phyloP scores from a whole-genome alignment of 2,797 vertebrate species.

The Choloepus didactylus region DNA sequence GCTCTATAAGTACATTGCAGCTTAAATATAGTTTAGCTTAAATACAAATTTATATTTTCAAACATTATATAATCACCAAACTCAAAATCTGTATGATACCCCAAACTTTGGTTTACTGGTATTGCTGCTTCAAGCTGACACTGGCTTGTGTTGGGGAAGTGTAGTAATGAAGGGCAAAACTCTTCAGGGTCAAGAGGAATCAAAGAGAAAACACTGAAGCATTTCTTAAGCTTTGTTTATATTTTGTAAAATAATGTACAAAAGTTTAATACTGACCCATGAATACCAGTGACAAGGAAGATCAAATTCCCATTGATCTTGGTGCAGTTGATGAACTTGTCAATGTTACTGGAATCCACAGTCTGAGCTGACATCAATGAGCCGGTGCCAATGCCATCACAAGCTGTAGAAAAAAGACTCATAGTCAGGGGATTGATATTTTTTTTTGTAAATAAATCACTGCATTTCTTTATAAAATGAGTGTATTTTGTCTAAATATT shows the following conservation, averaged over 20 bases:
- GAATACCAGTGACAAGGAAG: slow-evolving; percentile 98
- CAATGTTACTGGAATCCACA: slow-evolving; percentile 98
- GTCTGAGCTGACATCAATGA: slow-evolving; percentile 95
- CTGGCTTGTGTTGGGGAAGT: not conserved
- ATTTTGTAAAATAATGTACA: not conserved
- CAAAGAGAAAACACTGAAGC: not conserved
- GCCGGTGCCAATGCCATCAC: slow-evolving; percentile 97
- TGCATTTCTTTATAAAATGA: not conserved
- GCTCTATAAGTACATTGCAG: not conserved
- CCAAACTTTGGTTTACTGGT: not conserved
- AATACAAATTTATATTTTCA: not conserved
- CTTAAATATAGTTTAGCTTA: not conserved
- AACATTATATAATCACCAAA: not conserved
- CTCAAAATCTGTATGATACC: not conserved
- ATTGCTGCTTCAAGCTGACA: not conserved
- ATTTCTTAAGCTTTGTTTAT: not conserved
- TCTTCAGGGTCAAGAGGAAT: not conserved
- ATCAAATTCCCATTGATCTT: slow-evolving; percentile 99
- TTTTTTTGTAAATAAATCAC: not conserved
- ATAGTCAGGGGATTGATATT: not conserved
- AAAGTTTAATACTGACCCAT: slow-evolving; percentile 91
- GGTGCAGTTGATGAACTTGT: slow-evolving; percentile 98
- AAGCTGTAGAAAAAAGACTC: slow-evolving; percentile 90
- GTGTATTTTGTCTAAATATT: not conserved
- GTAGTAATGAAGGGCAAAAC: not conserved